phyloP scores from a whole-genome alignment of 92 coral and sea anemone species.

The Meandrina meandrites region DNA sequence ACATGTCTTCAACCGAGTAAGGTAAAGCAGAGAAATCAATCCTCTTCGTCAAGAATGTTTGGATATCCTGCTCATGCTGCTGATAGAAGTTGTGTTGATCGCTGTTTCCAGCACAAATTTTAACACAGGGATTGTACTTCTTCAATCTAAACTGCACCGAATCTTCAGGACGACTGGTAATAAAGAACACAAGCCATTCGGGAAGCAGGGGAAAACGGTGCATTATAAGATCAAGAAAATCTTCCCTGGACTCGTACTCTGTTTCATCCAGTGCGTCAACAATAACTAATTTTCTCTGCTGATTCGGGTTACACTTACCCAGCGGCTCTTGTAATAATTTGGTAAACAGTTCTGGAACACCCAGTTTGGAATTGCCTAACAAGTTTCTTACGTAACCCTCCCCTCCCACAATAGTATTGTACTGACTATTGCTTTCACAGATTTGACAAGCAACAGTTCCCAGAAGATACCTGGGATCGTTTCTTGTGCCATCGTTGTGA shows the following conservation, averaged over 20 bases:
- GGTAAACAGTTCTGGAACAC: slow-evolving; percentile 44
- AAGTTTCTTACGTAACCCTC: slow-evolving; percentile 15
- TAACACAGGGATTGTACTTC: not conserved
- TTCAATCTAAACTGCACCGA: slow-evolving; percentile 15
- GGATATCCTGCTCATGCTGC: slow-evolving; percentile 6
- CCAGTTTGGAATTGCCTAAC: slow-evolving; percentile 32
- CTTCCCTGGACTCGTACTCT: slow-evolving; percentile 44
- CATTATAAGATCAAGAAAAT: slow-evolving; percentile 47
- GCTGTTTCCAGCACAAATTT: slow-evolving; percentile 8
- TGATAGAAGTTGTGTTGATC: not conserved
- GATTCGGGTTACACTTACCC: not conserved
- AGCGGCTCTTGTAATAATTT: slow-evolving; percentile 59
- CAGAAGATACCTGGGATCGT: slow-evolving; percentile 53
- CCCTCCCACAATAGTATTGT: slow-evolving; percentile 30
- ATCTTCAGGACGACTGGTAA: slow-evolving; percentile 57
- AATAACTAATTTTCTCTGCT: slow-evolving; percentile 30
- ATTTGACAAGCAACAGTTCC: slow-evolving; percentile 39
- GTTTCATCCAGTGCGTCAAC: slow-evolving; percentile 58
- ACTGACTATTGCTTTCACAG: slow-evolving; percentile 24
- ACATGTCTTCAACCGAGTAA: not conserved
- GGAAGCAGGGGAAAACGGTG: slow-evolving; percentile 44
- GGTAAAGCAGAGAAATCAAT: not conserved
- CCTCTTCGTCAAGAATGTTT: not conserved
- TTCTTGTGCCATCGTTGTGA: slow-evolving; percentile 43
- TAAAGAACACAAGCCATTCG: slow-evolving; percentile 51